Evolutionary conservation across 2,113 vertebrate genomes (phyloP).

Genomic region (Balaeniceps rex): DNA sequence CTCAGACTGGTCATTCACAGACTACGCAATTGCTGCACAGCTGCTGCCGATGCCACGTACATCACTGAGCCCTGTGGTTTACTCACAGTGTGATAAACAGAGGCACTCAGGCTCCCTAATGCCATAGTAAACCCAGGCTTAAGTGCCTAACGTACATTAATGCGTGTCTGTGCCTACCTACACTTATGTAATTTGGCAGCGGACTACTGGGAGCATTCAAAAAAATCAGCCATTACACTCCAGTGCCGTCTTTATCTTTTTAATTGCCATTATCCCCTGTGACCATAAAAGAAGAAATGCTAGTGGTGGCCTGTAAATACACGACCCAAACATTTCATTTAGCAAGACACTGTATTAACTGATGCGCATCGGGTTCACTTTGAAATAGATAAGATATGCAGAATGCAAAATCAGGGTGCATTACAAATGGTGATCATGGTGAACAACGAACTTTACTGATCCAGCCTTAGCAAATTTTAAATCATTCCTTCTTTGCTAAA

Average conservation of each 20-base stretch:
- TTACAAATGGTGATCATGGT: background rate
- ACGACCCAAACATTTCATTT: background rate
- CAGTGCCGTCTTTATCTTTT: background rate
- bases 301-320: background rate
- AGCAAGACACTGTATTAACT: background rate
- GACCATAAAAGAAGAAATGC: background rate
- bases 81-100: background rate
- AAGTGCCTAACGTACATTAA: background rate
- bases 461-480: background rate
- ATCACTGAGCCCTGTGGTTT: rapidly evolving
- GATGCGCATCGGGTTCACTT: background rate
- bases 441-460: background rate
- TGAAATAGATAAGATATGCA: background rate
- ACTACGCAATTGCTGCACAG: background rate
- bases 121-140: background rate
- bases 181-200: background rate
- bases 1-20: background rate
- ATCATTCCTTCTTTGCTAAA: background rate
- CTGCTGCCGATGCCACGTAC: rapidly evolving
- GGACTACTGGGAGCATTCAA: background rate
- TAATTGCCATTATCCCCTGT: background rate
- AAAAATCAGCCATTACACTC: background rate
- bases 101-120: background rate
- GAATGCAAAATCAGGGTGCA: background rate
- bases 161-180: no score